phyloP scores from a whole-genome alignment of 92 coral and sea anemone genomes.

The Porites evermanni region DNA sequence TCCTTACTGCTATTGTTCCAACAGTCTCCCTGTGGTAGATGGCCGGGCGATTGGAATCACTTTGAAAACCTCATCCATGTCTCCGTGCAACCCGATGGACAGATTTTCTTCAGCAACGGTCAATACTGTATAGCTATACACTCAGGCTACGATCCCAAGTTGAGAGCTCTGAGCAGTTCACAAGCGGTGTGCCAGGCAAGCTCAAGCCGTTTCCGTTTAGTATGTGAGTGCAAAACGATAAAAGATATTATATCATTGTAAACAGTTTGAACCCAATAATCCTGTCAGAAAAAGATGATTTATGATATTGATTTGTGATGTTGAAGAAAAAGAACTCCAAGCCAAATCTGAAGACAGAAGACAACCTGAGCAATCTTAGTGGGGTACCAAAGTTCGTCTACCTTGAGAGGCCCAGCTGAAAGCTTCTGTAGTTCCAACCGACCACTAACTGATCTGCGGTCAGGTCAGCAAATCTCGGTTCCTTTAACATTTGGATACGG shows the following conservation, averaged over 20 bases:
- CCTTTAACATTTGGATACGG: no score
- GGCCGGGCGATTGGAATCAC: neutral
- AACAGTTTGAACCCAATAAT: neutral
- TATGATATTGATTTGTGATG: no score
- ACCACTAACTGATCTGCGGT: no score
- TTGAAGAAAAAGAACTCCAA: no score
- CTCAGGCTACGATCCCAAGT: neutral
- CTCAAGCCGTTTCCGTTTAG: slow-evolving; percentile 6
- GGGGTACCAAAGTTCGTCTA: no score
- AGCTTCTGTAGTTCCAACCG: no score
- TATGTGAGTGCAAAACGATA: slow-evolving; percentile 13
- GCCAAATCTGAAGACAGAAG: no score
- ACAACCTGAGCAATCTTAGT: no score
- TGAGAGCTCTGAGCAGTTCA: slow-evolving; percentile 15
- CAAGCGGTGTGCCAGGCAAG: neutral
- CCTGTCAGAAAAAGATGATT: neutral
- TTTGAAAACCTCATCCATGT: neutral
- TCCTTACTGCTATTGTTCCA: slow-evolving; percentile 6
- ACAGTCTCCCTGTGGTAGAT: slow-evolving; percentile 26
- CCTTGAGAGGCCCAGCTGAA: no score
- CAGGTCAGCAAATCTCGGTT: no score
- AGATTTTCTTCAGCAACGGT: neutral
- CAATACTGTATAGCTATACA: slow-evolving; percentile 2
- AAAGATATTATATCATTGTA: no score
- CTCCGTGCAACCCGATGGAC: slow-evolving; percentile 25